Evolutionary conservation across 2,888 invertebrate genomes (phyloP).

Genomic region (Orthosia incerta): DNA sequence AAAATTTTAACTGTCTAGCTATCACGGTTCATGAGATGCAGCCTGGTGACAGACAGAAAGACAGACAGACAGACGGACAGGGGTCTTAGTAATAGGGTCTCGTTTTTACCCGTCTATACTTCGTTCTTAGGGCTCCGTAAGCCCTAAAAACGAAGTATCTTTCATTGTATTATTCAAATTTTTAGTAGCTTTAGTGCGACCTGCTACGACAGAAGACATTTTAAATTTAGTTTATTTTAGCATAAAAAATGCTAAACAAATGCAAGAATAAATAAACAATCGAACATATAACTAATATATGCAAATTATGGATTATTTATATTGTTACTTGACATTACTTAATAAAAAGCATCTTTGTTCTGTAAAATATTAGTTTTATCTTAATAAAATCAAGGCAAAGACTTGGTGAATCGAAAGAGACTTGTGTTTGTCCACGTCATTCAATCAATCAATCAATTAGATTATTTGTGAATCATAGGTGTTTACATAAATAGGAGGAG

Average conservation of each 20-base stretch:
- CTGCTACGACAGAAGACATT: not conserved
- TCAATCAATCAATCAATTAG: no score
- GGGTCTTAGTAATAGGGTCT: no score
- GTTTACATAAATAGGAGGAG: no score
- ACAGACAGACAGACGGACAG: no score
- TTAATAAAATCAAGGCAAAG: slow-evolving; percentile 18
- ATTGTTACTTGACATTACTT: not conserved
- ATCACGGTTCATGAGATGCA: no score
- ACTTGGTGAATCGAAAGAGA: not conserved
- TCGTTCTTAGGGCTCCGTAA: no score
- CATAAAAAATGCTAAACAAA: not conserved
- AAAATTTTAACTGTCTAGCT: no score
- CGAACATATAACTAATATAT: not conserved
- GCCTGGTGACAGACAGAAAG: no score
- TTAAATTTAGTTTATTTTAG: not conserved
- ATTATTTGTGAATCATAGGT: no score
- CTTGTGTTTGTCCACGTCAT: slow-evolving; percentile 11
- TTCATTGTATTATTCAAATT: not conserved
- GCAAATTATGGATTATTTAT: slow-evolving; percentile 12
- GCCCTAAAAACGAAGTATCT: not conserved
- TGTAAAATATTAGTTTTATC: not conserved
- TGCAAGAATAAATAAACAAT: slow-evolving; percentile 8
- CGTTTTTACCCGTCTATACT: no score
- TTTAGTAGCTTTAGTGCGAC: not conserved
- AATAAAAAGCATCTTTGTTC: not conserved